phyloP scores from a whole-genome alignment of 2,113 vertebrate species.

The Asarcornis scutulata region DNA sequence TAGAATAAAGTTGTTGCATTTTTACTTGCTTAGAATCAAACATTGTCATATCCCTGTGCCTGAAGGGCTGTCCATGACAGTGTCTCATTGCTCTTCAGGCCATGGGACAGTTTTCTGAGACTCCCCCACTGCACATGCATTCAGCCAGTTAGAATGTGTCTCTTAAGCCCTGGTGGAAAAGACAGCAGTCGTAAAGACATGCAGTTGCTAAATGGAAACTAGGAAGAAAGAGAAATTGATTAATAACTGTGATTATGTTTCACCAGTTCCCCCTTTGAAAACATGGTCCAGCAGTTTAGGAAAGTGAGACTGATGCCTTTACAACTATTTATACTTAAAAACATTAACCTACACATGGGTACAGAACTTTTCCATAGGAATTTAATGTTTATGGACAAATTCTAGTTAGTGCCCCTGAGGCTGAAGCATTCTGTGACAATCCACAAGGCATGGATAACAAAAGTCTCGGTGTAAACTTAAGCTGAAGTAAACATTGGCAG shows the following conservation, averaged over 20 bases:
- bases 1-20: not conserved
- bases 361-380: not conserved
- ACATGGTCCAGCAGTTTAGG: not conserved
- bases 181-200: not conserved
- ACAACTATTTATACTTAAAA: not conserved
- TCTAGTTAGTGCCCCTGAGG: not conserved
- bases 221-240: not conserved
- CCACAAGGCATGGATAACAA: accelerated
- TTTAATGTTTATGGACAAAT: not conserved
- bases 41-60: not conserved
- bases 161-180: not conserved
- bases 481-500: too few relatives aligned
- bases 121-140: not conserved
- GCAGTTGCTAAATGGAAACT: not conserved
- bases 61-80: not conserved
- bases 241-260: not conserved
- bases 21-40: not conserved
- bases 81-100: not conserved
- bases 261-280: not conserved
- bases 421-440: not conserved
- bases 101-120: not conserved
- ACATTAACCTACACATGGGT: not conserved
- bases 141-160: not conserved
- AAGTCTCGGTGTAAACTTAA: not conserved
- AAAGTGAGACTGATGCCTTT: not conserved